These are phyloP conservation scores for Myrmecophaga tridactyla DNA, from an alignment of 2,113 vertebrate genomes.

Conservation along the genomic window DNA sequence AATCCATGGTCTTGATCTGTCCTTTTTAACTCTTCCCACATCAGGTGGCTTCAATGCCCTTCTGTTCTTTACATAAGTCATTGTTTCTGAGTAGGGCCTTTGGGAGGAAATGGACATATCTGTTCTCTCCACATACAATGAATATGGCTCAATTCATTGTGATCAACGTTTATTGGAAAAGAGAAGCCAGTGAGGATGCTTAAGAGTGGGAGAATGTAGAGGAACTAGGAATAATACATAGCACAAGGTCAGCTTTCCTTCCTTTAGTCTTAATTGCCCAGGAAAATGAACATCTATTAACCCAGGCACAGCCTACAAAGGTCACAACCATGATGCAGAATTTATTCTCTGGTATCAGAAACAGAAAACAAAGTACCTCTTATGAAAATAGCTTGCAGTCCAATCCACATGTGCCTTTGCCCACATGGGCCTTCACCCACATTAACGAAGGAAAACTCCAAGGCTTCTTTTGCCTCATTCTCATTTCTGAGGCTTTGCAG, in stretches of 20 bases:
- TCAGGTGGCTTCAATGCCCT: background rate
- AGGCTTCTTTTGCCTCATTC: slow-evolving; percentile 51
- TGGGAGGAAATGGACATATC: background rate
- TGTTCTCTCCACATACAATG: slow-evolving; percentile 26
- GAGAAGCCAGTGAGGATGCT: slow-evolving; percentile 26
- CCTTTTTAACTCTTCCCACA: background rate
- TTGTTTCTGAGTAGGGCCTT: slow-evolving; percentile 9
- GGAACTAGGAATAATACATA: slow-evolving; percentile 19
- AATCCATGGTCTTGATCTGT: slow-evolving; percentile 21
- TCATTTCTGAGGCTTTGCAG: slow-evolving; percentile 35
- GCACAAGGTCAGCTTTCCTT: slow-evolving; percentile 19
- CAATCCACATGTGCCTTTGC: background rate
- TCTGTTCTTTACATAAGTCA: slow-evolving; percentile 45
- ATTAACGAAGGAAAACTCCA: background rate
- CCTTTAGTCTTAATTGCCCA: slow-evolving; percentile 34
- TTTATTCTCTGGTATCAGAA: slow-evolving; percentile 25
- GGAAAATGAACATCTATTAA: slow-evolving; percentile 40
- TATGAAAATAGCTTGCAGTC: background rate
- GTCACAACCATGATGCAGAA: slow-evolving; percentile 4
- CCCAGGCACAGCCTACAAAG: slow-evolving; percentile 5
- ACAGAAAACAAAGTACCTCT: slow-evolving; percentile 36
- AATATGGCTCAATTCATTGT: background rate
- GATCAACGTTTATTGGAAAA: slow-evolving; percentile 39
- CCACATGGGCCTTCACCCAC: background rate
- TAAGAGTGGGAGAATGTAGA: slow-evolving; percentile 23